Evolutionary conservation across 2,888 invertebrate genomes (phyloP), one percentile per base, ranked within the genome.

Genomic region (Dryobota labecula): DNA sequence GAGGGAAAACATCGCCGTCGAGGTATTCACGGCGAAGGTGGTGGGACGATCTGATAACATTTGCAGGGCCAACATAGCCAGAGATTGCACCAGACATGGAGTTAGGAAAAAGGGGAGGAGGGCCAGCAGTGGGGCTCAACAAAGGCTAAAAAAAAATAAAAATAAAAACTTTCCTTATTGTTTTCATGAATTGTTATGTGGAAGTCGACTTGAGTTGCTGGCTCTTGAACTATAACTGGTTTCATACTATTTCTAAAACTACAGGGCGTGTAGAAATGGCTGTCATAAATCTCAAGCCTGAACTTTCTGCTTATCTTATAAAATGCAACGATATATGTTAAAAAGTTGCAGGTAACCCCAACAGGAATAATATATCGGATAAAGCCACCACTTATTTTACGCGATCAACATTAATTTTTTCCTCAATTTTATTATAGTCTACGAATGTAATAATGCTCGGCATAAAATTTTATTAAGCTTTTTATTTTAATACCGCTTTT

Each of bases 241-340:
- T 82, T 56, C 54, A 53, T 66, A 69, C 66, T 68, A 71, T 78
- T 71, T 78, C 73, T 70, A 82, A 80, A 82, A 73, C 80, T 76
- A 79, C 69, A 60, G 51, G 56, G 49, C 79, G 70, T 70, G 70
- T 78, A 82, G 69, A 79, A 83, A 76, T 78, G 43, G 73, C 78
- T 58, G 60, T 69, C 75, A 79, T 80, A 77, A 79, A 82, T 83
- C 70, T 61, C 49, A 30, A 58, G 67, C 8, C 27, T 73, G 75
- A 83, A 75, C 49, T 80, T 73, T 71, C 61, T 72, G 80, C 70
- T 82, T 76, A 83, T 83, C 76, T 82, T 83, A 73, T 80, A 69
- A 77, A 83, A 80, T 80, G 71, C 81, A 80, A 80, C 73, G 76
- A 74, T 82, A 70, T 83, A 80, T 70, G 76, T 65, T 82, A 73